Evolutionary conservation across 1,140 invertebrate species (phyloP), one percentile per base, ranked within the genome.

Genomic region (Drosophila mayri): DNA sequence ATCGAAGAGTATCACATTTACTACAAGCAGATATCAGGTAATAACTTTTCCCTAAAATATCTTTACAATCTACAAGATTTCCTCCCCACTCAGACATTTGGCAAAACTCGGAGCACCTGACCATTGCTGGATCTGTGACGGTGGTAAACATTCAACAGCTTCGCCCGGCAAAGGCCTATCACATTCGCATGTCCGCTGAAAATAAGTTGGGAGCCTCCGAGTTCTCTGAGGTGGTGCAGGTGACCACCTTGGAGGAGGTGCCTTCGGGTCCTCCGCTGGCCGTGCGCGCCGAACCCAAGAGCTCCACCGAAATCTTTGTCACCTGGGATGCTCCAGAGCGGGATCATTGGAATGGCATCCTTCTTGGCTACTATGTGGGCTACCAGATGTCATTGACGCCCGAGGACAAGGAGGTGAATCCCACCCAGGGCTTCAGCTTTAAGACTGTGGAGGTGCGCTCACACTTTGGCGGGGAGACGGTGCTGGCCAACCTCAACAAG

Each of bases 311-410:
- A 88, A 94, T 99, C 35, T 95, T 96, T 72, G 96, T 99, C 12
- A 96, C 95, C 37, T 99, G 98, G 98, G 96, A 97, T 93, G 96
- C 98, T 12, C 98, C 98, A 14, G 95, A 96, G 70, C 94, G 96
- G 76, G 96, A 98, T 91, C 94, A 97, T 55, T 97, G 97, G 95
- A 98, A 99, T 93, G 98, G 98, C 14, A 96, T 97, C 76, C 95
- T 99, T 75, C 94, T 97, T 3, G 98, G 98, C 18, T 99, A 99
- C 92, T 98, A 99, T 90, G 96, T 99, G 10, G 98, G 98, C 52
- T 98, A 98, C 93, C 96, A 97, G 93, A 96, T 95, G 92, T 94
- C 95, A 1, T 59, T 93, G 16, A 84, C 90, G 43, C 91, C 92
- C 65, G 92, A 93, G 58, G 90, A 91, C 49, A 92, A 93, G 70